Base-by-base conservation (phyloP, 2,113 vertebrate genomes). In the Bucco capensis region DNA sequence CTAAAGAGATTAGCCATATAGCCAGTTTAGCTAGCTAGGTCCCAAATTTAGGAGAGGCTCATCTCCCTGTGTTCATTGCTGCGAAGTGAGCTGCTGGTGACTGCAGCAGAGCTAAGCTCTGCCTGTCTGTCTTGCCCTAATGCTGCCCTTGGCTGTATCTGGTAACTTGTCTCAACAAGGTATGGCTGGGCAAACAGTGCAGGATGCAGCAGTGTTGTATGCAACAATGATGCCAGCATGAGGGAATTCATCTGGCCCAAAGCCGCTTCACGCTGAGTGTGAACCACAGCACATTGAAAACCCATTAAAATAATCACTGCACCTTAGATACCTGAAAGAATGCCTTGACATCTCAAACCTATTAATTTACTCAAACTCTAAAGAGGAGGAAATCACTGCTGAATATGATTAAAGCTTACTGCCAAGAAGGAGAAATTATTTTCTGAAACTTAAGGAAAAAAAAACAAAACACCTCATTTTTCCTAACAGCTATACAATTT, bases 1-100 rank as follows among this genome's bases (percentile, higher is more conserved):
- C 31, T 44, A 56, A 14, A 10, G 23, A 57, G 19, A n/a, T 70
- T 3, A 64, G 44, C 19, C 33, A 22, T 3, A 2, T 9, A 25
- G 17, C 19, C 31, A 74, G 23, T 11, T 15, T 42, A 42, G 15
- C 42, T 31, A 28, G 18, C 40, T 19, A 27, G 38, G 25, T 57
- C 28, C 13, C 38, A 35, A 2, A 17, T 10, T 19, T 19, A 6
- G 16, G 19, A 23, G 19, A 4, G 30, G 8, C 11, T 27, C 3
- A 0, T 40, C 50, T 31, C 12, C 28, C 8, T 56, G 21, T 2
- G 1, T 35, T 31, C 30, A 0, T 12, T 49, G 30, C 64, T n/a
- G 38, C 18, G n/a, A 38, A 27, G 25, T 25, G 30, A 47, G n/a
- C 50, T 67, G 60, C n/a, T 38, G 31, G 40, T 42, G 27, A 44